Evolutionary conservation across 1,140 invertebrate species (phyloP).

Genomic region (Heliothis virescens): DNA sequence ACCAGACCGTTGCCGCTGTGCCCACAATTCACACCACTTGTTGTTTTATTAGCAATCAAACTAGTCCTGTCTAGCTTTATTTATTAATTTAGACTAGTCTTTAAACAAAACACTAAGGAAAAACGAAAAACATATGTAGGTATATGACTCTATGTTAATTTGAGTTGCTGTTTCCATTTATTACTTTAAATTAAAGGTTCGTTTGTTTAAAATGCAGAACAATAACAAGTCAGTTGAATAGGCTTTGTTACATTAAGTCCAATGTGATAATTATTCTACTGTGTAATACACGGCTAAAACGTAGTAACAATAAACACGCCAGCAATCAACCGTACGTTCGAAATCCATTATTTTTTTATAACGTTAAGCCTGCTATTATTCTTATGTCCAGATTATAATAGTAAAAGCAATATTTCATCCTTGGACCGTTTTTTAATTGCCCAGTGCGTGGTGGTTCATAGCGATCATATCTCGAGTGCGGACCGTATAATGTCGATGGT

Average conservation of each 20-base stretch:
- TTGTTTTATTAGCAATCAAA: conserved; percentile 34
- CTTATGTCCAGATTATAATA: not conserved
- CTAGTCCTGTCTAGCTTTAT: conserved; percentile 3
- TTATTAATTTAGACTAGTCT: not conserved
- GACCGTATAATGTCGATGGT: conserved; percentile 25
- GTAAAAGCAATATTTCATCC: conserved; percentile 36
- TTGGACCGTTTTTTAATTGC: conserved; percentile 31
- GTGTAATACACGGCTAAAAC: too few relatives aligned
- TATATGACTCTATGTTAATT: not conserved
- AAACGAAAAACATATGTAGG: not conserved
- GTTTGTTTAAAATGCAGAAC: not conserved
- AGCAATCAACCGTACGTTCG: not conserved
- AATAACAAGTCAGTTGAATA: conserved; percentile 21
- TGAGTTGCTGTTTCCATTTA: too few relatives aligned
- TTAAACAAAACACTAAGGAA: not conserved
- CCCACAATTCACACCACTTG: conserved; percentile 30
- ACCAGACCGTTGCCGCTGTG: not conserved
- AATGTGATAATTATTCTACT: conserved; percentile 2
- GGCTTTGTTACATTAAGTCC: conserved; percentile 14
- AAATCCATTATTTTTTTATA: not conserved
- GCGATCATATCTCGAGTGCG: conserved; percentile 31
- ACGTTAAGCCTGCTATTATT: conserved; percentile 1
- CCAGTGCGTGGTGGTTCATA: conserved; percentile 2
- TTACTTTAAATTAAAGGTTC: not conserved
- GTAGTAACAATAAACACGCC: not conserved